Evolutionary conservation across 2,888 invertebrate genomes (phyloP).

Genomic region (Tenthredo amoena): DNA sequence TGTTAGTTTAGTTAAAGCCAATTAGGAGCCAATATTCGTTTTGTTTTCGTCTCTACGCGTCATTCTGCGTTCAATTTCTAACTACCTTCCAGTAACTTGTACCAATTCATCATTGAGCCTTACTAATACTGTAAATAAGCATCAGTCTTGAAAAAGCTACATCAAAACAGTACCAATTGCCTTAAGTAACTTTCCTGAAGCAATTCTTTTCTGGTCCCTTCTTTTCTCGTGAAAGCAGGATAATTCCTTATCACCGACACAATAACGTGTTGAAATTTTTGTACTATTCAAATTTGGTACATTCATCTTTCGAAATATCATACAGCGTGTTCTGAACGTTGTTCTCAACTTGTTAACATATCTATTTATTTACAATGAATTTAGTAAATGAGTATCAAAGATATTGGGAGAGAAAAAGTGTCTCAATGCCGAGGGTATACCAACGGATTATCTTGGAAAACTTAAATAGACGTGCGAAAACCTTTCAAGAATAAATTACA

Average conservation of each 20-base stretch:
- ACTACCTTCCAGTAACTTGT: not conserved
- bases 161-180: not conserved
- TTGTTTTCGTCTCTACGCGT: not conserved
- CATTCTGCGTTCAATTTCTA: not conserved
- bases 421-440: constrained; percentile 1
- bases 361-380: constrained; percentile 1
- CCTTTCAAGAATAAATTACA: not conserved
- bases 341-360: not conserved
- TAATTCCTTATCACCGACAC: constrained; percentile 24
- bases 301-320: constrained; percentile 44
- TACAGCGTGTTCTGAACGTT: not conserved
- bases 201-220: not conserved
- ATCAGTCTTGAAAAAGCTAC: not conserved
- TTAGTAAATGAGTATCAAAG: not conserved
- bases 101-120: not conserved
- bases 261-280: not conserved
- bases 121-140: not conserved
- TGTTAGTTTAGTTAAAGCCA: not conserved
- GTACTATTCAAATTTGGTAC: not conserved
- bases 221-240: not conserved
- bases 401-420: constrained; percentile 14
- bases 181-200: not conserved
- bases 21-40: not conserved
- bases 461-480: not conserved
- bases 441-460: not conserved